phyloP scores from a whole-genome alignment of 30 jellyfish, hydroid and myxozoan genomes.

The Chrysaora quinquecirrha region DNA sequence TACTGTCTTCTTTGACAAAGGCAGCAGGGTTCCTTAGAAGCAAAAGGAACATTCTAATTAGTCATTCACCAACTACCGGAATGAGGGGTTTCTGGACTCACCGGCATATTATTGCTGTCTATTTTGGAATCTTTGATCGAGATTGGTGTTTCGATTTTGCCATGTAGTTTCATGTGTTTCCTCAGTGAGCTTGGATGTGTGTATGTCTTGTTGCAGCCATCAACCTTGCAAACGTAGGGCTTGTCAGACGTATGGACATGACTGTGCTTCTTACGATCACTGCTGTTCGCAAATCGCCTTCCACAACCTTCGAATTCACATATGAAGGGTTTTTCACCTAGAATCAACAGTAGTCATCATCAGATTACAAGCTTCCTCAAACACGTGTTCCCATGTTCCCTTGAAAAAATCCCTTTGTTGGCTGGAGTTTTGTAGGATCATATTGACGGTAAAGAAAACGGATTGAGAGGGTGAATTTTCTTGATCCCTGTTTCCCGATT shows the following conservation, averaged over 20 bases:
- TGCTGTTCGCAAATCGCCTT: slow-evolving; percentile 81
- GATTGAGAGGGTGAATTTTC: no score
- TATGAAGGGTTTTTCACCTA: slow-evolving; percentile 84
- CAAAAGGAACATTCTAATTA: background rate
- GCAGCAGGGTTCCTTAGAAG: background rate
- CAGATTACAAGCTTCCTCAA: no score
- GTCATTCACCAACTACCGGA: slow-evolving; percentile 67
- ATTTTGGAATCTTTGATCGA: slow-evolving; percentile 32
- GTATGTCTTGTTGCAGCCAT: slow-evolving; percentile 86
- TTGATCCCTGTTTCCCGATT: no score
- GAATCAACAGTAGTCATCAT: no score
- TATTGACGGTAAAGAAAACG: no score
- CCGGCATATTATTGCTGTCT: slow-evolving; percentile 20
- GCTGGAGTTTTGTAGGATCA: no score
- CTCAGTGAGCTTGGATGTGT: slow-evolving; percentile 85
- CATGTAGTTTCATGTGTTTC: slow-evolving; percentile 85
- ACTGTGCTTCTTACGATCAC: slow-evolving; percentile 86
- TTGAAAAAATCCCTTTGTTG: no score
- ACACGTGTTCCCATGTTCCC: no score
- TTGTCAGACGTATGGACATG: slow-evolving; percentile 89
- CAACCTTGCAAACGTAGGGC: slow-evolving; percentile 86
- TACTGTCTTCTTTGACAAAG: background rate
- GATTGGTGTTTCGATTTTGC: slow-evolving; percentile 57
- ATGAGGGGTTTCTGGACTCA: slow-evolving; percentile 77
- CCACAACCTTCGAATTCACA: slow-evolving; percentile 92